These are phyloP conservation scores for Drosophila melanogaster DNA, from an alignment of 1,140 invertebrate genomes.

Conservation along the genomic window DNA sequence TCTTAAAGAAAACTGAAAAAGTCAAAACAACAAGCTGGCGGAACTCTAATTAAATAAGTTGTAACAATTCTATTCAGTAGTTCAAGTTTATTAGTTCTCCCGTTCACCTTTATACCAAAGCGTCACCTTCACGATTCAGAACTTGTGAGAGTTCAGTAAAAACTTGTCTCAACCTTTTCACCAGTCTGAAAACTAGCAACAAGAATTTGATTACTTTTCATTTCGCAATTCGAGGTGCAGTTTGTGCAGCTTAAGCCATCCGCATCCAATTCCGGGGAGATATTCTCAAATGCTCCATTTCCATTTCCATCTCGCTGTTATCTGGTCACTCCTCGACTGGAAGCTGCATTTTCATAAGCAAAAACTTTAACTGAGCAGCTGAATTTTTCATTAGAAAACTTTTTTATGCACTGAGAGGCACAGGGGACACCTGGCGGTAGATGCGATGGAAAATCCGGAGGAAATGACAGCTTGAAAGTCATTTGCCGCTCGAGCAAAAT, in stretches of 20 bases:
- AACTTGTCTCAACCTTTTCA: slow-evolving; percentile 35
- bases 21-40: background rate
- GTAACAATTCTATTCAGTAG: slow-evolving; percentile 12
- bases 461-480: slow-evolving; percentile 64
- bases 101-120: slow-evolving; percentile 11
- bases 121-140: slow-evolving; percentile 36
- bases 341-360: slow-evolving; percentile 52
- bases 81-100: slow-evolving; percentile 12
- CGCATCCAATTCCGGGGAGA: slow-evolving; percentile 26
- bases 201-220: slow-evolving; percentile 52
- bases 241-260: slow-evolving; percentile 31
- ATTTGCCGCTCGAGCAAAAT: slow-evolving; percentile 48
- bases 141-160: slow-evolving; percentile 23
- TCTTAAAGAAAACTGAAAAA: background rate
- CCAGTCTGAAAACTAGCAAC: slow-evolving; percentile 36
- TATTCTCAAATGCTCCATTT: slow-evolving; percentile 30
- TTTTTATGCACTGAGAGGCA: slow-evolving; percentile 41
- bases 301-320: slow-evolving; percentile 26
- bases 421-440: slow-evolving; percentile 25
- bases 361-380: slow-evolving; percentile 50
- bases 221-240: slow-evolving; percentile 34
- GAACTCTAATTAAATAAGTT: slow-evolving; percentile 43
- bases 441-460: slow-evolving; percentile 31
- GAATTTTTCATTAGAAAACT: slow-evolving; percentile 76
- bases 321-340: slow-evolving; percentile 30